Base-by-base conservation (phyloP, 2,888 invertebrate genomes). In the Caenorhabditis doughertyi region DNA sequence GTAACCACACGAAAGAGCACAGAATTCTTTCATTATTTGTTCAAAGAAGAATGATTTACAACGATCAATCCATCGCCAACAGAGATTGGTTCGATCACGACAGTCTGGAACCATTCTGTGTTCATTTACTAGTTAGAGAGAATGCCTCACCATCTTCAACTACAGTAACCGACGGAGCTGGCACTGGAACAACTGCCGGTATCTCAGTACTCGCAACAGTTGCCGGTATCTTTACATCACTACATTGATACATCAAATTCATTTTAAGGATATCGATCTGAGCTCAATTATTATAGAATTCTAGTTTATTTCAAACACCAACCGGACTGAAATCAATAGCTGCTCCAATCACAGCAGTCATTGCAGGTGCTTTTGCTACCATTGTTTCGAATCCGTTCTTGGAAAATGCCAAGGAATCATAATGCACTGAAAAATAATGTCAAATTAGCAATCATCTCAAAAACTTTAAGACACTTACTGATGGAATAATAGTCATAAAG, bases 31-130 rank as follows among this genome's bases (percentile, higher is more conserved):
- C 91, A 91, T 91, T 47, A 91, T 90, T 73, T 88, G 87, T 79
- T 91, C 90, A 87, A 91, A 91, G 81, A 90, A 90, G 73, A 87
- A 89, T 32, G 90, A 89, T 16, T 85, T 83, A 72, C 91, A 91
- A 5, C 91, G 87, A 53, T 89, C 89, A 25, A 90, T 85, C 91
- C 91, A 91, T 27, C 89, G 79, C 88, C 89, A 91, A 64, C 91
- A 91, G 44, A 91, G 84, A 56, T 89, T 90, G 11, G 89, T 89
- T 9, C 88, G 80, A 65, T 90, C 90, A 25, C 87, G 88, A 65
- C 90, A 90, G 13, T 86, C 88, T 83, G 73, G 5, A 39, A 39
- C n/a, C n/a, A n/a, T n/a, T n/a, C n/a, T n/a, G n/a, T n/a, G n/a
- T n/a, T n/a, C n/a, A n/a, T n/a, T n/a, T n/a, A n/a, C n/a, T n/a